Conservation (phyloP, 2,113 vertebrate species). For the Gobius niger region DNA sequence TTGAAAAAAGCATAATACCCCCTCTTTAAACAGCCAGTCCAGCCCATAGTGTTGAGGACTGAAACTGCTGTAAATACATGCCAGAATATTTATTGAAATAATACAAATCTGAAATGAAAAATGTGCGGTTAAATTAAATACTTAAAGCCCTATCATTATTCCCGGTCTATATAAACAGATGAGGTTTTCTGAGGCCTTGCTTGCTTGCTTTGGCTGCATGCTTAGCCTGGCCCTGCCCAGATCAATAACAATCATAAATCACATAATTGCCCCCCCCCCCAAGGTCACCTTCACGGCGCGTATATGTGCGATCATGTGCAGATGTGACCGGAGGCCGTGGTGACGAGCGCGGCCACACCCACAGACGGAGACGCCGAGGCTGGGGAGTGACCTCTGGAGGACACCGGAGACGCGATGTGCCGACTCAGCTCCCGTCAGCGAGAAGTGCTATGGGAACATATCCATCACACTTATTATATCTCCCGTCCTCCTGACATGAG, state of each 20-base stretch:
- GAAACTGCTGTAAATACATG: too few species aligned
- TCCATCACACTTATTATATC: neutral
- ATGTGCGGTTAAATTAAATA: too few species aligned
- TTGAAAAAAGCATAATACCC: too few species aligned
- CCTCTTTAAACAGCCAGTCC: too few species aligned
- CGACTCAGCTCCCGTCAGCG: neutral
- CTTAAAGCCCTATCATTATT: too few species aligned
- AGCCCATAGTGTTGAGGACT: too few species aligned
- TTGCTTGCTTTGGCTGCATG: neutral
- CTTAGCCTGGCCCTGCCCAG: neutral
- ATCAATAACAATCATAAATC: neutral
- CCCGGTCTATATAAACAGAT: too few species aligned
- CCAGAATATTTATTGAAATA: too few species aligned
- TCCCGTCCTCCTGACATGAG: neutral
- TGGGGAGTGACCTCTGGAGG: neutral
- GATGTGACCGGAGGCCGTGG: neutral
- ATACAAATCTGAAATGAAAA: too few species aligned
- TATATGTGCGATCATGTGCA: neutral
- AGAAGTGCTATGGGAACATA: neutral
- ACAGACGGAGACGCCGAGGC: neutral
- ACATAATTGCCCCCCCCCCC: neutral
- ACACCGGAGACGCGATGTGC: neutral
- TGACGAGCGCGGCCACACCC: neutral
- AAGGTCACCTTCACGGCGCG: neutral
- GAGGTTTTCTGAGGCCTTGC: too few species aligned